Base-by-base conservation (phyloP, 1,140 invertebrate species). In the Drosophila pruinosa region DNA sequence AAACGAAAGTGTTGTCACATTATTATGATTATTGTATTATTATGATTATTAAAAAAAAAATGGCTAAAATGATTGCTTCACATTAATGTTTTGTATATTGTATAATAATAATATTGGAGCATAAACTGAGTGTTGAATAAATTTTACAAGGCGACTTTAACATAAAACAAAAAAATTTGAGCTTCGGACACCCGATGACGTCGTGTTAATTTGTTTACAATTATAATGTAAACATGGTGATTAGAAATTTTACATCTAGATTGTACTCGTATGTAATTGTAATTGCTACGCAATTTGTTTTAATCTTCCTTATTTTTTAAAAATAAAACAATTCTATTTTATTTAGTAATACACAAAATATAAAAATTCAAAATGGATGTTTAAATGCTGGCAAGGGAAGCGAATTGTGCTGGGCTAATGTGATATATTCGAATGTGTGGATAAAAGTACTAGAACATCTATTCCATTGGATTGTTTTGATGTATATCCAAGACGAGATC, bases 211-310 rank as follows among this genome's bases (percentile, higher is more conserved):
- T 71, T 31, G 54, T 65, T 71, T 71, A 57, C 28, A 71, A 47
- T 57, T 71, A 26, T 71, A 65, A 71, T 22, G 45, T 71, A 64
- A 56, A 65, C 24, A 65, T 57, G 61, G 68, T 65, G 61, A 71
- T 71, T 71, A 65, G 61, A 64, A 41, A 64, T 57, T 71, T 71
- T 71, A 71, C 61, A 71, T 50, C 52, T 71, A 70, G 59, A 54
- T 63, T 53, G 50, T 70, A 65, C 52, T 53, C 50, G 39, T 45
- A 52, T 70, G 61, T 64, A 65, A 48, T 47, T 65, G 53, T 65
- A 65, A 57, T 63, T 70, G 41, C 67, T 31, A 70, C 10, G 43
- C n/a, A 47, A 48, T 36, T 56, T 65, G 50, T 70, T 64, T 56
- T 22, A 41, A 45, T 57, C 22, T 57, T 71, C 39, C 28, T 57